Percentiles rank a stretch among this genome's conserved stretches.
Evolutionary conservation across 1,140 invertebrate species (phyloP).

Genomic region (Nylanderia fulva): DNA sequence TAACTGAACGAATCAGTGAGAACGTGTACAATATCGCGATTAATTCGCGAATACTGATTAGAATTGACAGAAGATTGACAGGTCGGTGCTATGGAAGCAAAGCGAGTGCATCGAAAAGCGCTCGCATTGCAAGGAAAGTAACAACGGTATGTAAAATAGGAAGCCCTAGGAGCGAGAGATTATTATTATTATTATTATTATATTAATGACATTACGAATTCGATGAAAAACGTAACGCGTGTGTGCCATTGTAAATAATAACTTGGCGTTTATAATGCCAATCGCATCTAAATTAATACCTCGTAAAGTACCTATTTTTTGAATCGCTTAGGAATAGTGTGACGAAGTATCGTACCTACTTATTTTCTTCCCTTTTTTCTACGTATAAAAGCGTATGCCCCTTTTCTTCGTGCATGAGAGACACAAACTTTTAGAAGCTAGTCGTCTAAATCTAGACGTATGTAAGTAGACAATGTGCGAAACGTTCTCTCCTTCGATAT

Average conservation of each 20-base stretch:
- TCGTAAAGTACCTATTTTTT: slow-evolving; percentile 57
- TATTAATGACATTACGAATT: slow-evolving; percentile 54
- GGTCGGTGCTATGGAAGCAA: not conserved
- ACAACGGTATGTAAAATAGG: slow-evolving; percentile 28
- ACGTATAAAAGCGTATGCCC: not conserved
- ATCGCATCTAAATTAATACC: slow-evolving; percentile 56
- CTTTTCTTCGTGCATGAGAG: slow-evolving; percentile 11
- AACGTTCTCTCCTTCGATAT: not conserved
- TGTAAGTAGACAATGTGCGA: slow-evolving; percentile 1
- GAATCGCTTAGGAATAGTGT: slow-evolving; percentile 48
- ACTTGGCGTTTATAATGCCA: slow-evolving; percentile 21
- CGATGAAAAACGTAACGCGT: slow-evolving; percentile 27
- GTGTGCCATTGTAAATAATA: slow-evolving; percentile 59
- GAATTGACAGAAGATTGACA: slow-evolving; percentile 11
- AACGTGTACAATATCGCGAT: not conserved
- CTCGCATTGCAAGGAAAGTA: not conserved
- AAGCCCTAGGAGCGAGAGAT: slow-evolving; percentile 8
- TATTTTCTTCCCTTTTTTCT: slow-evolving; percentile 49
- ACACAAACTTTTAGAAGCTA: slow-evolving; percentile 18
- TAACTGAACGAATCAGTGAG: not conserved
- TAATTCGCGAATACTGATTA: slow-evolving; percentile 12
- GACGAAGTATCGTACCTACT: slow-evolving; percentile 17
- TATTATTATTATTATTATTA: slow-evolving; percentile 9
- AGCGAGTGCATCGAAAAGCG: not conserved
- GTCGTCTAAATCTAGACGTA: not conserved